Base-by-base conservation (phyloP, 2,888 invertebrate species). In the Orthonychiurus folsomi region DNA sequence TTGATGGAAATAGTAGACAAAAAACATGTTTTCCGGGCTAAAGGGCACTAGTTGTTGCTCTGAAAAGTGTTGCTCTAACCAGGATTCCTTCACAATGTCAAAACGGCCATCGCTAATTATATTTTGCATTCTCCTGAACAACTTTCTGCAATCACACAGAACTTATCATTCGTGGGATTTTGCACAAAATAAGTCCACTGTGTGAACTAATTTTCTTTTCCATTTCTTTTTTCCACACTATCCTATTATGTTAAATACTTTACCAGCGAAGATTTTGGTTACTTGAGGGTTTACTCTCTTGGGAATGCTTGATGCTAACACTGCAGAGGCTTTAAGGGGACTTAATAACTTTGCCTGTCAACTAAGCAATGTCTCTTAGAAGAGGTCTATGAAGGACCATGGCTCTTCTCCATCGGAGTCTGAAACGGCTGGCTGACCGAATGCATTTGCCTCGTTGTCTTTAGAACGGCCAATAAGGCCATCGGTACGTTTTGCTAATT, bases 241-340 rank as follows among this genome's bases (percentile, higher is more conserved):
- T 2, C 85, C 86, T 70, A 87, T 76, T 0, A 90, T 83, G 74
- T 86, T 86, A 73, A 90, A 82, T 74, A 85, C 84, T 73, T 84
- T 84, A 0, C 80, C 83, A 2, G 80, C 77, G 23, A 89, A 81
- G 21, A 87, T 75, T 66, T 83, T 78, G 0, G 81, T 81, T 1
- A 78, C 73, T n/a, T n/a, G n/a, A n/a, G n/a, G n/a, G n/a, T n/a
- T n/a, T n/a, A n/a, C n/a, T n/a, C n/a, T 26, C 15, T 37, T 37
- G 37, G 37, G 37, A 23, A 5, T 18, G 24, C 23, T 24, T 26
- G 50, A 5, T n/a, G n/a, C n/a, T n/a, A n/a, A n/a, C n/a, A 26
- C 15, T 20, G n/a, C 3, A 47, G 20, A 9, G 20, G 52, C 52
- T 23, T 9, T 9, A 52, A 52, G 18, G 3, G 50, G 26, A 3